These are phyloP conservation scores for Spisula subtruncata DNA, from an alignment of 2,888 invertebrate species.

Conservation along the genomic window DNA sequence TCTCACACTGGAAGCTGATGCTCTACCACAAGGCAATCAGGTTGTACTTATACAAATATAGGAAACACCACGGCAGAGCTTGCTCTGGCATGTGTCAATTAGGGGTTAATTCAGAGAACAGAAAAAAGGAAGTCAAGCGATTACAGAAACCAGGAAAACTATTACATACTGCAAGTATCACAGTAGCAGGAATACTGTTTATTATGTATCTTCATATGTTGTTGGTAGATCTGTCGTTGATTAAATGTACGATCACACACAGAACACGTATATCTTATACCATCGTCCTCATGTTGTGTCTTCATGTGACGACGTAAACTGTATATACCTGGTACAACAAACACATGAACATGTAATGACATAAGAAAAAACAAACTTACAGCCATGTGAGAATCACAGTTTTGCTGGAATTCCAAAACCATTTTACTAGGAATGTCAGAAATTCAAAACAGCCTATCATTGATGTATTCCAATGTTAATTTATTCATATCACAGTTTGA, in stretches of 20 bases:
- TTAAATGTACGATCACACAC: conserved; percentile 47
- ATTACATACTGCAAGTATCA: conserved; percentile 53
- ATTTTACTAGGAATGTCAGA: too few relatives aligned
- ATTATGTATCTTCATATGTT: conserved; percentile 53
- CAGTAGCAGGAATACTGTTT: conserved; percentile 49
- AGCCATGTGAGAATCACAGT: too few relatives aligned
- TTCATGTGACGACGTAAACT: conserved; percentile 49
- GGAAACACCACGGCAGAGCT: too few relatives aligned
- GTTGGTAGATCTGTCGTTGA: conserved; percentile 44
- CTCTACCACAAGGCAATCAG: too few relatives aligned
- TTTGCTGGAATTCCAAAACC: too few relatives aligned
- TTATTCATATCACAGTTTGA: too few relatives aligned
- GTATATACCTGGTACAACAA: conserved; percentile 37
- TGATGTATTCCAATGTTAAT: too few relatives aligned
- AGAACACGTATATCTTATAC: conserved; percentile 32
- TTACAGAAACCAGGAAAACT: background rate
- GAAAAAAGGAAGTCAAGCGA: too few relatives aligned
- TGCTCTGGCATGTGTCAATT: too few relatives aligned
- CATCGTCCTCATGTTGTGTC: conserved; percentile 40
- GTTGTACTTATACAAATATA: too few relatives aligned
- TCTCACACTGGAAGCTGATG: too few relatives aligned
- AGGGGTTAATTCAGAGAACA: background rate
- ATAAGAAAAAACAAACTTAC: background rate
- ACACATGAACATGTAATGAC: background rate
- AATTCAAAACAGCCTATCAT: too few relatives aligned